phyloP scores from a whole-genome alignment of 2,797 vertebrate species.

The Orestias chungarensis region DNA sequence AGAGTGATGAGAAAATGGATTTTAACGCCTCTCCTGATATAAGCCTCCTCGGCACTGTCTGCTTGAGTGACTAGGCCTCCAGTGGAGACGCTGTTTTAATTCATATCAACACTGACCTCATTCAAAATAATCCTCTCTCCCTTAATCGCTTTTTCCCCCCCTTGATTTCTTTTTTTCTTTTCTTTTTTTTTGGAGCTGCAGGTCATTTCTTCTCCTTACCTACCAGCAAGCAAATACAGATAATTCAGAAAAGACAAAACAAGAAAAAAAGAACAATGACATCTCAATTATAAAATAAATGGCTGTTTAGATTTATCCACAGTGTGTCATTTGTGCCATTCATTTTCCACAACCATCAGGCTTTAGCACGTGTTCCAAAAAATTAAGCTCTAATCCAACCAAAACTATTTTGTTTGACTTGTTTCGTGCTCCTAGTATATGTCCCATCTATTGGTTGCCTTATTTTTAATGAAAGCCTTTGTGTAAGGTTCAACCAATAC shows the following conservation, averaged over 20 bases:
- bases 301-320: neutral
- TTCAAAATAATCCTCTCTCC: constrained; percentile 77
- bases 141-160: constrained; percentile 69
- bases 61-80: constrained; percentile 76
- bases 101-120: constrained; percentile 79
- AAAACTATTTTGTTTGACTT: neutral
- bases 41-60: constrained; percentile 74
- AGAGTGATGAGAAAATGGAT: constrained; percentile 60
- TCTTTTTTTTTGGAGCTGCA: constrained; percentile 58
- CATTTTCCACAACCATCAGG: neutral
- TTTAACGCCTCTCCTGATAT: constrained; percentile 71
- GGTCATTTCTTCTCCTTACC: constrained; percentile 73
- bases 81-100: constrained; percentile 78
- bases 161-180: constrained; percentile 17
- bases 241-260: constrained; percentile 42
- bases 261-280: constrained; percentile 40
- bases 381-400: neutral
- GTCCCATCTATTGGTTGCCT: too few relatives aligned
- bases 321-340: neutral
- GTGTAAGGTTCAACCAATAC: neutral
- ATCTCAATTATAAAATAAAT: constrained; percentile 26
- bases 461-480: neutral
- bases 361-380: neutral
- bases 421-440: too few relatives aligned
- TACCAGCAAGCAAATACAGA: constrained; percentile 55